Conservation (phyloP, 2,113 vertebrate species). For the Nansenia antarctica region DNA sequence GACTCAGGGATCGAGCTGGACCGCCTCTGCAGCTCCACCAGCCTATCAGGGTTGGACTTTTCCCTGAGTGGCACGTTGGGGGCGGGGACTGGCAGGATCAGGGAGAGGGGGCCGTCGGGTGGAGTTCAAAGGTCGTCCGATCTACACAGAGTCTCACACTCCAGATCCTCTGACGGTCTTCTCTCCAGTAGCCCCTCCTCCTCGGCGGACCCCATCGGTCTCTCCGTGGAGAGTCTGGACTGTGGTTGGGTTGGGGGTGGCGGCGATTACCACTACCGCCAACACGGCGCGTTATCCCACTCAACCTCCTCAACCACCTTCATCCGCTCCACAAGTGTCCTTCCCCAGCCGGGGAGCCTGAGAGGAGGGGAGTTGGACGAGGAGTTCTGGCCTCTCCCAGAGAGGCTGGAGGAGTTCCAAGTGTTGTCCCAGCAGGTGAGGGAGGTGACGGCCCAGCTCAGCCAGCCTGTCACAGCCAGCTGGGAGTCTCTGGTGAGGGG, state of each 20-base stretch:
- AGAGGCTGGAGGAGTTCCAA: constrained; percentile 80
- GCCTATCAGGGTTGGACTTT: constrained; percentile 45
- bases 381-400: constrained; percentile 85
- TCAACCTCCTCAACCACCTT: constrained; percentile 41
- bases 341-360: constrained; percentile 50
- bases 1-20: constrained; percentile 90
- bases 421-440: constrained; percentile 78
- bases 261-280: neutral
- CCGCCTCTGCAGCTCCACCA: constrained; percentile 75
- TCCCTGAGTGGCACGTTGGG: neutral
- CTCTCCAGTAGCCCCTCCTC: constrained; percentile 35
- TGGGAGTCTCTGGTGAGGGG: constrained; percentile 40
- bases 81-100: neutral
- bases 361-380: constrained; percentile 73
- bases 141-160: constrained; percentile 22
- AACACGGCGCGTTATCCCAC: constrained; percentile 13
- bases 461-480: constrained; percentile 18
- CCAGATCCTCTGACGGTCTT: constrained; percentile 42
- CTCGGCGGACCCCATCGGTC: constrained; percentile 38
- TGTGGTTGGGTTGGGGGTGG: neutral
- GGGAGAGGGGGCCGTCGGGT: neutral
- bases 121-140: constrained; percentile 36
- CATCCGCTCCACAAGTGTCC: constrained; percentile 56
- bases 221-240: constrained; percentile 37
- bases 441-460: constrained; percentile 61